Base-by-base conservation (phyloP, 2,797 vertebrate genomes). In the Pangasius macronema region DNA sequence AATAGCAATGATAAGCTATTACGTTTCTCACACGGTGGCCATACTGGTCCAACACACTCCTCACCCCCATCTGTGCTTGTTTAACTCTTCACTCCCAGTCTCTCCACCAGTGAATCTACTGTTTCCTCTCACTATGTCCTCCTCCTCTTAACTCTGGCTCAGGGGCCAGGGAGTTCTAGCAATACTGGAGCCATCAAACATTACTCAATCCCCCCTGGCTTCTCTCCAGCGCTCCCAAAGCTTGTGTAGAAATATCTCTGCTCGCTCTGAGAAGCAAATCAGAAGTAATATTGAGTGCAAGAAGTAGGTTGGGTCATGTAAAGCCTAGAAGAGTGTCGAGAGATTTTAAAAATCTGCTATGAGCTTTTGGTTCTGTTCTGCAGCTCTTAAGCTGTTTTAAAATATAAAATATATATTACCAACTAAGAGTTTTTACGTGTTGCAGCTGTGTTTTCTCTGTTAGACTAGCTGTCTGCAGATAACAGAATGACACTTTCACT, bases 51-150 rank as follows among this genome's bases (percentile, higher is more conserved):
- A 82, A 49, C 24, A 77, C 39, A 77, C 89, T 81, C 82, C 61
- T 82, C 33, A 36, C 24, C 36, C 76, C 61, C 68, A 84, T 75
- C 77, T 90, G 61, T 57, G 86, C 85, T 89, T 89, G 76, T 88
- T 86, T 91, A 90, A 91, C 89, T 84, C 86, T 81, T 77, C 77
- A 84, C 82, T 88, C 81, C 77, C 72, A 87, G 85, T 53, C 87
- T 84, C 76, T 86, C 80, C 27, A 57, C 68, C 85, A 76, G n/a
- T 85, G 61, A 86, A 89, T 85, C 79, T 87, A 57, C 73, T 88
- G 86, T 87, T 90, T 89, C 87, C 84, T 89, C 46, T 86, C 20
- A n/a, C 57, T 87, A 79, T 87, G 53, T 77, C 70, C 76, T 88
- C 55, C 33, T 76, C 57, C 61, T 42, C 83, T 87, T 77, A 89